Conservation (phyloP, 2,113 vertebrate genomes). For the Bubo scandiacus region DNA sequence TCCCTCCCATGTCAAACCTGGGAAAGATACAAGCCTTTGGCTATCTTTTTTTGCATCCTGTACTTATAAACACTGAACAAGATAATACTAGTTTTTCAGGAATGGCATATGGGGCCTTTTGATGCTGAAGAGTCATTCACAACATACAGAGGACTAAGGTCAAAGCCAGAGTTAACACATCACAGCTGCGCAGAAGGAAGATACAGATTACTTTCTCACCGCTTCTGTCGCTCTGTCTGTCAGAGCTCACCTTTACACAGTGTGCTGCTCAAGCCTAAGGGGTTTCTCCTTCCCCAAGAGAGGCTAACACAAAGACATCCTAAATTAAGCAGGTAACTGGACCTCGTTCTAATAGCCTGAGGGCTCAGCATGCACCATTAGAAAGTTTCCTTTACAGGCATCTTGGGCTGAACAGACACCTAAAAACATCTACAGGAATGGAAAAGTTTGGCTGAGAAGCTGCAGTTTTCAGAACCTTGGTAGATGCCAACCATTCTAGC, state of each 20-base stretch:
- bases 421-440: not conserved
- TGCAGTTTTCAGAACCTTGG: not conserved
- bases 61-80: not conserved
- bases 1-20: not conserved
- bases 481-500: not conserved
- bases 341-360: not conserved
- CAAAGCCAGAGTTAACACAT: not conserved
- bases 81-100: not conserved
- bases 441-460: not conserved
- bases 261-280: not conserved
- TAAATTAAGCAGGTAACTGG: not conserved
- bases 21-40: not conserved
- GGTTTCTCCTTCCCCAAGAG: not conserved
- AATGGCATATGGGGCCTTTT: not conserved
- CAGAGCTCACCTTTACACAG: not conserved
- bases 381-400: not conserved
- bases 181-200: not conserved
- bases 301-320: not conserved
- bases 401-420: not conserved
- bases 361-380: not conserved
- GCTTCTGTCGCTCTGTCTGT: not conserved
- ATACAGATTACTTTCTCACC: fast-evolving
- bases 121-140: not conserved
- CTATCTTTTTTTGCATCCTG: constrained; percentile 24
- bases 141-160: not conserved